Evolutionary conservation across 1,140 invertebrate genomes (phyloP).

Genomic region (Drosophila gunungcola): DNA sequence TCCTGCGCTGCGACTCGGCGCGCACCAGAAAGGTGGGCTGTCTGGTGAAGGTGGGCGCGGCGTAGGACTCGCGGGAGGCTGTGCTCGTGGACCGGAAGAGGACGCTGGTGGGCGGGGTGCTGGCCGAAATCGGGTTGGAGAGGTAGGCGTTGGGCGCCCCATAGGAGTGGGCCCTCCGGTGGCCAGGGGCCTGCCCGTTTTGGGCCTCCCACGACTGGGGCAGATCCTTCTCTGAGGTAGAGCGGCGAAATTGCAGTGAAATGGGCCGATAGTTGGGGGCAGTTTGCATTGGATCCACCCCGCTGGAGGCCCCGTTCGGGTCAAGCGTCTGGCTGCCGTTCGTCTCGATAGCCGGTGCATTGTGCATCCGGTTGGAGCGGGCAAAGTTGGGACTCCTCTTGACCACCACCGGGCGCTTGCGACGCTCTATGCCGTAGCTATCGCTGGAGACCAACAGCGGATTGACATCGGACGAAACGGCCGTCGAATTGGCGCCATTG

Average conservation of each 20-base stretch:
- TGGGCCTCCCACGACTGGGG: conserved; percentile 57
- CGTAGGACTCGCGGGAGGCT: conserved; percentile 78
- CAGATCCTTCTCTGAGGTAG: conserved; percentile 76
- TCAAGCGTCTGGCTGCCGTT: conserved; percentile 17
- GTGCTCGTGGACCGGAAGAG: conserved; percentile 64
- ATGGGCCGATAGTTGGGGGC: conserved; percentile 55
- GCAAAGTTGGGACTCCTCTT: conserved; percentile 79
- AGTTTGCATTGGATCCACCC: not conserved
- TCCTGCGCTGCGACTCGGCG: conserved; percentile 75
- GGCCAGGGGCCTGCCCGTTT: conserved; percentile 37
- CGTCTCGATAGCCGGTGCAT: not conserved
- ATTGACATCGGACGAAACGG: conserved; percentile 72
- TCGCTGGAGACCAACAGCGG: conserved; percentile 65
- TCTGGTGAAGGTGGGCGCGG: conserved; percentile 73
- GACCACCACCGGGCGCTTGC: conserved; percentile 74
- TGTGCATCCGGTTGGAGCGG: conserved; percentile 36
- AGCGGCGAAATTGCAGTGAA: conserved; percentile 76
- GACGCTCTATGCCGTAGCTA: conserved; percentile 61
- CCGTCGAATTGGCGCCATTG: conserved; percentile 39
- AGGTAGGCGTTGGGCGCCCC: conserved; percentile 76
- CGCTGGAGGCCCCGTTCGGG: conserved; percentile 4
- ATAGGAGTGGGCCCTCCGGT: conserved; percentile 79
- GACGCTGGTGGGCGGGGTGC: conserved; percentile 19
- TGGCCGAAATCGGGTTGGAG: conserved; percentile 38
- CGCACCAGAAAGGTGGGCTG: conserved; percentile 72